These are phyloP conservation scores for Hiodon alosoides DNA, from an alignment of 2,113 vertebrate species.

Conservation along the genomic window DNA sequence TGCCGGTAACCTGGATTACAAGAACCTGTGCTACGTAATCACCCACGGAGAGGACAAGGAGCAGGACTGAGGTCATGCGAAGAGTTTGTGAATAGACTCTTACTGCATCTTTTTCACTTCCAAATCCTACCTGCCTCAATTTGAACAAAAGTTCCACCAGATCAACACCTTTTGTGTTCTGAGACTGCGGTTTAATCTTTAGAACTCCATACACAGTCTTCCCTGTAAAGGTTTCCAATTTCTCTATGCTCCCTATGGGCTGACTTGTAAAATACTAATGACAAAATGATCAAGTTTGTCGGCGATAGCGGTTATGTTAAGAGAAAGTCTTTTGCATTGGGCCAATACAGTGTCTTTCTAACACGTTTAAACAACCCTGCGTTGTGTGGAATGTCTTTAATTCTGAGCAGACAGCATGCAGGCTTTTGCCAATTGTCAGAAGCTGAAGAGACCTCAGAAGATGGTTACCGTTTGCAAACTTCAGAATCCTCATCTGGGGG, in stretches of 20 bases:
- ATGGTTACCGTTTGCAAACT: no score
- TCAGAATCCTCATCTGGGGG: no score
- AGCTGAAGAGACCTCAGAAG: no score
- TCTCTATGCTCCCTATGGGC: background rate
- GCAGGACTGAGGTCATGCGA: slow-evolving; percentile 4
- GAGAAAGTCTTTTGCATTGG: background rate
- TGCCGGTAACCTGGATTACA: slow-evolving; percentile 70
- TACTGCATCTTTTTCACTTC: background rate
- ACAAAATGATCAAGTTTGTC: background rate
- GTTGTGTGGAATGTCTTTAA: no score
- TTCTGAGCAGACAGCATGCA: no score
- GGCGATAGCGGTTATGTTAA: background rate
- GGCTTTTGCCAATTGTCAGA: no score
- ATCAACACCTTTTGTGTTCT: background rate
- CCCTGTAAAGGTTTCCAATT: no score
- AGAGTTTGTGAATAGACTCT: background rate
- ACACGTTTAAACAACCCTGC: no score
- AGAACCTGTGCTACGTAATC: slow-evolving; percentile 73
- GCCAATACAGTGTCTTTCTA: no score
- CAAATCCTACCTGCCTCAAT: background rate
- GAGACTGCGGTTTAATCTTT: no score
- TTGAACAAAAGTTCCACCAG: slow-evolving; percentile 3
- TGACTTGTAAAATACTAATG: background rate
- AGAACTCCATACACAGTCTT: no score
- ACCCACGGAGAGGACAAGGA: slow-evolving; percentile 62